Conservation (phyloP, 2,888 invertebrate genomes). For the Caenorhabditis auriculariae region DNA sequence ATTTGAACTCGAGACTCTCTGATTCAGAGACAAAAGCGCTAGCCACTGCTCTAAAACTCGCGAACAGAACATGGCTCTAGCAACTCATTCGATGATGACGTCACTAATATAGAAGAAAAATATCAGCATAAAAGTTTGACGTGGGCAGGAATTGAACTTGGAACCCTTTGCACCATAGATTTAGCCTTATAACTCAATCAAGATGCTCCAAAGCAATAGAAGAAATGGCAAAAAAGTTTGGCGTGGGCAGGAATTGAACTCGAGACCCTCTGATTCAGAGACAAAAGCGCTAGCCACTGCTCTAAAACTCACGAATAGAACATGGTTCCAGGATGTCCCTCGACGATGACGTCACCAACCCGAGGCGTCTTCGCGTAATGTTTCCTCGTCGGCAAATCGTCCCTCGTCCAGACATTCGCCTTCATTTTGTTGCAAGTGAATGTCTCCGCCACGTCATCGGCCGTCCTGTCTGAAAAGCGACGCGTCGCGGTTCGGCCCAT, state of each 20-base stretch:
- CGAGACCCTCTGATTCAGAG: no score
- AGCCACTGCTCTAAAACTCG: no score
- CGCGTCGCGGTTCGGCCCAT: neutral
- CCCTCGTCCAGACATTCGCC: constrained; percentile 41
- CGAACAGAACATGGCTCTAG: no score
- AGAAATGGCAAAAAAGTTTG: neutral
- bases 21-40: no score
- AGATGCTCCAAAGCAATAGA: neutral
- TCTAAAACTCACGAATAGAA: constrained; percentile 40
- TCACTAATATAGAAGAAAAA: neutral
- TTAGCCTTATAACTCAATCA: neutral
- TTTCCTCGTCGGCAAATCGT: constrained; percentile 40
- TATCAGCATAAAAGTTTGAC: neutral
- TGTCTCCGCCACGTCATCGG: constrained; percentile 33
- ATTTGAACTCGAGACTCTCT: no score
- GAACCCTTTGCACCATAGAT: no score
- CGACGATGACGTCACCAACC: constrained; percentile 55
- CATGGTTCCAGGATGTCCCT: constrained; percentile 49
- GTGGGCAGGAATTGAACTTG: neutral
- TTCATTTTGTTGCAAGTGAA: constrained; percentile 44
- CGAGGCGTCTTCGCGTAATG: constrained; percentile 46
- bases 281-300: no score
- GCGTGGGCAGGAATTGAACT: neutral
- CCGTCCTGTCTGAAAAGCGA: constrained; percentile 20
- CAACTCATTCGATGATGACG: neutral